phyloP scores from a whole-genome alignment of 2,797 vertebrate species.

The Furcifer pardalis region DNA sequence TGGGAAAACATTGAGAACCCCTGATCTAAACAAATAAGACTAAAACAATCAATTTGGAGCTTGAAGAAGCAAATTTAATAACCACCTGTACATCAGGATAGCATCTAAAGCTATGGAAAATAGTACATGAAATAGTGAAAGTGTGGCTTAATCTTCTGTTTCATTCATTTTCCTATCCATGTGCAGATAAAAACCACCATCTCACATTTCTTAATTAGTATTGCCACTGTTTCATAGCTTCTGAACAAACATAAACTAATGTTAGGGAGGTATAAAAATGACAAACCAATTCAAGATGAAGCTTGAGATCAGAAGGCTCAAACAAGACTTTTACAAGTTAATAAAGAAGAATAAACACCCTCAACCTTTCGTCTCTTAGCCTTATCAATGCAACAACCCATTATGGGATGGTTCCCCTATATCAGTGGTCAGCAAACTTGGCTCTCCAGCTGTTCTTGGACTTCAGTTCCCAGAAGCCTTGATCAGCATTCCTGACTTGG shows the following conservation, averaged over 20 bases:
- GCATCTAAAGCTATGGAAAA: not conserved
- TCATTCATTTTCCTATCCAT: not conserved
- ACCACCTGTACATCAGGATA: not conserved
- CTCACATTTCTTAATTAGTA: not conserved
- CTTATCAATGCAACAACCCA: not conserved
- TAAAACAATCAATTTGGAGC: not conserved
- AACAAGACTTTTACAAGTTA: not conserved
- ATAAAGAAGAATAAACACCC: too few species aligned
- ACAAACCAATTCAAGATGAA: not conserved
- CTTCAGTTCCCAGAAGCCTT: too few species aligned
- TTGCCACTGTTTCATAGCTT: not conserved
- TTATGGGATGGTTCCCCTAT: too few species aligned
- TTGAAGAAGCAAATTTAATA: not conserved
- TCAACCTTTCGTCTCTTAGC: not conserved
- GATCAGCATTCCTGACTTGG: too few species aligned
- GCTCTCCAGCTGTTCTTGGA: too few species aligned
- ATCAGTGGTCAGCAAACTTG: too few species aligned
- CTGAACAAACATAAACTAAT: not conserved
- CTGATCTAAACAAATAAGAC: too few species aligned
- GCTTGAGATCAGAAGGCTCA: too few species aligned
- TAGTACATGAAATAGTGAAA: not conserved
- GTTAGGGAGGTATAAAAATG: not conserved
- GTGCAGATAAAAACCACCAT: not conserved
- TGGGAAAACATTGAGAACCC: too few species aligned
- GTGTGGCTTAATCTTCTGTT: not conserved